Evolutionary conservation across 2,113 vertebrate genomes (phyloP).

Genomic region (Clupea harengus): DNA sequence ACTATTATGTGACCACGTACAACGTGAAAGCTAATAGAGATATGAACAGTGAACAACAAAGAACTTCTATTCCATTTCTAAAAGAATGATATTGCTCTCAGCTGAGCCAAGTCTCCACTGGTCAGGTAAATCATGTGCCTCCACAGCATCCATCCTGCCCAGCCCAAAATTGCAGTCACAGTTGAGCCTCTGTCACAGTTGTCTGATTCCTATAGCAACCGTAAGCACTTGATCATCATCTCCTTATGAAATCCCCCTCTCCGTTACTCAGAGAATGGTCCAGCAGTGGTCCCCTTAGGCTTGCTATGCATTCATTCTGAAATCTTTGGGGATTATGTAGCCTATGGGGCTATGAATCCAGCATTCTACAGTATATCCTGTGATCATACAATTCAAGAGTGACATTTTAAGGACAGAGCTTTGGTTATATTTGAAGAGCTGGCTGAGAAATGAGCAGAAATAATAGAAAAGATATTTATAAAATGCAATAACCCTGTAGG

Average conservation of each 20-base stretch:
- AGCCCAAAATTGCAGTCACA: not conserved
- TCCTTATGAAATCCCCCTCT: slow-evolving; percentile 25
- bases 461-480: not conserved
- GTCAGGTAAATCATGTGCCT: not conserved
- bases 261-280: slow-evolving; percentile 34
- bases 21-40: not conserved
- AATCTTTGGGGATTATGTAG: not conserved
- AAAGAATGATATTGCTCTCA: not conserved
- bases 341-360: not conserved
- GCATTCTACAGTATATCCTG: not conserved
- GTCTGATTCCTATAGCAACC: slow-evolving; percentile 51
- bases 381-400: not conserved
- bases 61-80: not conserved
- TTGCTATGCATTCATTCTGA: not conserved
- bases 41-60: not conserved
- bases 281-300: not conserved
- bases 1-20: not conserved
- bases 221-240: slow-evolving; percentile 29
- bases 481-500: not conserved
- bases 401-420: not conserved
- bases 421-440: not conserved
- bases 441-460: not conserved
- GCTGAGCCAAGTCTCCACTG: not conserved
- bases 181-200: slow-evolving; percentile 10
- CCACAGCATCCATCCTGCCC: not conserved